Evolutionary conservation across 2,797 vertebrate genomes (phyloP).

Genomic region (Myioborus miniatus): DNA sequence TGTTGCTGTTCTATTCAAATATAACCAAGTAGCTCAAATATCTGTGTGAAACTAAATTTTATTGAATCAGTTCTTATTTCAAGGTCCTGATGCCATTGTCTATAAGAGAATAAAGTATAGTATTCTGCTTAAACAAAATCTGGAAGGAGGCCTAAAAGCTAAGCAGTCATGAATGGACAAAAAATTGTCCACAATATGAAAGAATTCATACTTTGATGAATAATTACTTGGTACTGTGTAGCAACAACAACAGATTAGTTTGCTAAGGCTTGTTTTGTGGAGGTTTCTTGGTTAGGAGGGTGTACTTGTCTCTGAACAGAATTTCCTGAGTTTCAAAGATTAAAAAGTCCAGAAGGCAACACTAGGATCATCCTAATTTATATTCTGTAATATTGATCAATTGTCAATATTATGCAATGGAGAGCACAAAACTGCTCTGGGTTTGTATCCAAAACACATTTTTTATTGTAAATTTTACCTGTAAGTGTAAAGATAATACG

Average conservation of each 20-base stretch:
- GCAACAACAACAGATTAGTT: accelerated
- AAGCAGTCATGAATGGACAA: neutral
- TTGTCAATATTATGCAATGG: neutral
- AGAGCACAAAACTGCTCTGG: neutral
- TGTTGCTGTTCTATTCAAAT: neutral
- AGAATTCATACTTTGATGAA: neutral
- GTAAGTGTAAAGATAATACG: neutral
- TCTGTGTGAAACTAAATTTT: neutral
- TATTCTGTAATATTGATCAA: neutral
- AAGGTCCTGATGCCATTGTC: neutral
- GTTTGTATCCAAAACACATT: neutral
- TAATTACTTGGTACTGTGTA: neutral
- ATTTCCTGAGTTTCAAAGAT: neutral
- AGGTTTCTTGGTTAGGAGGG: neutral
- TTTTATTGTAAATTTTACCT: neutral
- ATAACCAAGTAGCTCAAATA: neutral
- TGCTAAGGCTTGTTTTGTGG: neutral
- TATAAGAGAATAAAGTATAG: neutral
- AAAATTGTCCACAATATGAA: neutral
- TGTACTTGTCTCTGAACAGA: neutral
- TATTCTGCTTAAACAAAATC: neutral
- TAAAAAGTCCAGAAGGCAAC: neutral
- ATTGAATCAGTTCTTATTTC: neutral
- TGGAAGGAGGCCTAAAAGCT: neutral
- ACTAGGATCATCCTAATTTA: neutral